Evolutionary conservation across 2,113 vertebrate genomes (phyloP), one percentile per base, ranked within the genome.

Genomic region (Psilopsiagon aurifrons): DNA sequence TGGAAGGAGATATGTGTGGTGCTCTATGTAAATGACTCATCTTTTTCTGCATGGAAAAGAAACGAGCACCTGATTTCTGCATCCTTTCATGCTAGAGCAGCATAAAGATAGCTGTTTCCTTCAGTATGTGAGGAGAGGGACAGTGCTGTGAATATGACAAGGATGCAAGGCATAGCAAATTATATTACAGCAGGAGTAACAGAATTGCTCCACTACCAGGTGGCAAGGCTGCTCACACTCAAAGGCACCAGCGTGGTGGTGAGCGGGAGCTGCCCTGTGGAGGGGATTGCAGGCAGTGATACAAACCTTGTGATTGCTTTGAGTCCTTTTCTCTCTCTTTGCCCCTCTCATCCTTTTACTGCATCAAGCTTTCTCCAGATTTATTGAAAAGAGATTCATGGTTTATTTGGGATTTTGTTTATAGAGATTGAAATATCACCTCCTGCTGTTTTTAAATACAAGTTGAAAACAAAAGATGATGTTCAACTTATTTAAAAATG

Each of bases 171-270:
- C 51, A 13, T 4, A 28, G 17, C 12, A 49, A 46, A 25, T 20
- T 16, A 4, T 13, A 8, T 1, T 11, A 8, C 7, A 55, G 31
- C 55, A 77, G 57, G 35, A 66, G 13, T 22, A 19, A 23, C 14
- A 35, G 25, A 7, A 24, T 31, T 0, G 0, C 8, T 39, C n/a
- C 6, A 0, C 9, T 62, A 2, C 7, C 37, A 7, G 37, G 23
- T 67, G 33, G 17, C 24, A 8, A 18, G 35, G 47, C 29, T 11
- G 27, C 10, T 39, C 2, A 1, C 15, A 8, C 13, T 54, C 1
- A 2, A 11, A 23, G 33, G 49, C 37, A 20, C 4, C 5, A 7
- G 10, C 20, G 0, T 1, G 29, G 55, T 37, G 6, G 10, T 10
- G 81, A 19, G 31, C 28, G 24, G 57, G 3, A 14, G 28, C 28